Base-by-base conservation (phyloP, 2,113 vertebrate species). In the Callocephalon fimbriatum region DNA sequence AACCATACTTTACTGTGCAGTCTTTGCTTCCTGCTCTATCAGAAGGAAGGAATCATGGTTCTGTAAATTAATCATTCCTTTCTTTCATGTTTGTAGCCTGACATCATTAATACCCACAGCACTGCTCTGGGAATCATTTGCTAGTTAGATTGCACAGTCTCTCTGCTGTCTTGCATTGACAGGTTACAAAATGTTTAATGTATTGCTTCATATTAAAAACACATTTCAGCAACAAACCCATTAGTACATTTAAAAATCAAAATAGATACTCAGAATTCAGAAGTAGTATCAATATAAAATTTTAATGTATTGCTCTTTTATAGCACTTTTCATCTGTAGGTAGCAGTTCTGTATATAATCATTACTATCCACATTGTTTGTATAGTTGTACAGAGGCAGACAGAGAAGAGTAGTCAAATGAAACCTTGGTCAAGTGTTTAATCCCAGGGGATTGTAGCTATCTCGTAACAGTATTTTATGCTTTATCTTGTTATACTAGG, bases 21-120 rank as follows among this genome's bases (percentile, higher is more conserved):
- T 56, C n/a, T 88, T 61, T 6, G 5, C 71, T 62, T 87, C 31
- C 31, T 83, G 1, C 31, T 61, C 35, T 38, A 2, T 85, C 48
- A 54, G 27, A 47, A 63, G 58, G 44, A 78, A 15, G 58, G n/a
- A 78, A 23, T 72, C 5, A 3, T 12, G 31, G 27, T n/a, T 88
- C 12, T 86, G 48, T 92, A 72, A 77, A 72, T 35, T 29, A 91
- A 59, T 93, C 40, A 42, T 61, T 53, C 47, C 48, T 85, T 91
- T 70, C 32, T 86, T 76, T 90, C 47, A n/a, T 80, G 47, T 82
- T 88, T 76, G n/a, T 90, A 67, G 45, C 59, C 50, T 88, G 79
- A 80, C 50, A 88, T 94, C 79, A 93, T 95, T 93, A 90, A 54
- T 88, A 80, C 68, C 93, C 88, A 75, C 88, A 78, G 82, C 42